Percentiles rank a stretch among this genome's conserved stretches.
Conservation (phyloP, 2,113 vertebrate genomes). For the Aphyosemion australe region DNA sequence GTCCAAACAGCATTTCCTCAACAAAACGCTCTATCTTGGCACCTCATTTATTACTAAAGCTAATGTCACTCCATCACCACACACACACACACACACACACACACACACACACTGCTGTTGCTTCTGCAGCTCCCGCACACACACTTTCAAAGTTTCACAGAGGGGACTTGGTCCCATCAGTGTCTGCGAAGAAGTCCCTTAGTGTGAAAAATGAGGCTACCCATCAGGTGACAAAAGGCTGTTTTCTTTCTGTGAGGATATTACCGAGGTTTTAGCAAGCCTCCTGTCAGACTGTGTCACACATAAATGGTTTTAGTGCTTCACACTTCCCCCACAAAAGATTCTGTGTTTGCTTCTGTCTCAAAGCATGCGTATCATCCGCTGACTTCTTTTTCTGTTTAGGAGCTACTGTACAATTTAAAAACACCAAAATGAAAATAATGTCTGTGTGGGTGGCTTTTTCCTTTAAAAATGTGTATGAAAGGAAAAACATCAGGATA, state of each 20-base stretch:
- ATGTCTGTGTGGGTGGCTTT: constrained; percentile 18
- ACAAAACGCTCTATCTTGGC: neutral
- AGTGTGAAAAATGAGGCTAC: constrained; percentile 54
- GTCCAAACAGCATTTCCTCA: constrained; percentile 27
- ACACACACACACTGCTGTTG: no score
- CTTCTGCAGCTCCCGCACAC: constrained; percentile 26
- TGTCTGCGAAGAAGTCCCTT: constrained; percentile 35
- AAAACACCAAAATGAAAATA: constrained; percentile 39
- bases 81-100: no score
- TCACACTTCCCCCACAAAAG: constrained; percentile 31
- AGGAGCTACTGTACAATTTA: neutral
- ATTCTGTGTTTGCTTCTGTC: constrained; percentile 35
- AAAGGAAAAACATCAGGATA: constrained; percentile 16
- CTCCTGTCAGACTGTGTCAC: constrained; percentile 44
- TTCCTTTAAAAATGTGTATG: constrained; percentile 36
- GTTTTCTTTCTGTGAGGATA: constrained; percentile 54
- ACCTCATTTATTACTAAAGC: constrained; percentile 63
- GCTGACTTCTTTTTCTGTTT: constrained; percentile 26
- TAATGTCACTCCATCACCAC: constrained; percentile 55
- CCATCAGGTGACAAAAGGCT: constrained; percentile 50
- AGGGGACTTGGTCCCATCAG: constrained; percentile 34
- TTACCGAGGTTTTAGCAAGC: constrained; percentile 41
- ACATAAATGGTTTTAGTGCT: constrained; percentile 48
- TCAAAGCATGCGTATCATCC: constrained; percentile 26
- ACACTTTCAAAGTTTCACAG: constrained; percentile 40